A percentile compares a stretch with the other conserved stretches of the same genome.
These are phyloP conservation scores for Nasonovia ribisnigri DNA, from an alignment of 2,888 invertebrate species.

Conservation along the genomic window DNA sequence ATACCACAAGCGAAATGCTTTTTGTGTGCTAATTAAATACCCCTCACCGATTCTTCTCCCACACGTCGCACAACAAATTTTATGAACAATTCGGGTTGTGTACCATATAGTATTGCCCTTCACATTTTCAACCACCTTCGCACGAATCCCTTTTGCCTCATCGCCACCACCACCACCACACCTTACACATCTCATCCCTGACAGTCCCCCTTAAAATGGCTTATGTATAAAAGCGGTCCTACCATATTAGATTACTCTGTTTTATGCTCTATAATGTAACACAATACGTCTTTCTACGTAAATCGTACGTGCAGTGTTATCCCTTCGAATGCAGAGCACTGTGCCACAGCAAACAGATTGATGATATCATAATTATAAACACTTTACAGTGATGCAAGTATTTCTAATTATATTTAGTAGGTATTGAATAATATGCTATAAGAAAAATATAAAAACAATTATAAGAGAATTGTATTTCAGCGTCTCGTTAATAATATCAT, in stretches of 20 bases:
- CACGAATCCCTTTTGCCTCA: neutral
- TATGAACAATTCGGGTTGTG: conserved; percentile 30
- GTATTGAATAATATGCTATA: neutral
- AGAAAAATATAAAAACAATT: neutral
- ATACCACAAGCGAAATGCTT: conserved; percentile 14
- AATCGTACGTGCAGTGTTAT: neutral
- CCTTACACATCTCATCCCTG: neutral
- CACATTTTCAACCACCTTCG: conserved; percentile 38
- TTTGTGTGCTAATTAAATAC: conserved; percentile 42
- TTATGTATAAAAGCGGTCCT: conserved; percentile 25
- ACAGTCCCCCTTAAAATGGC: conserved; percentile 14
- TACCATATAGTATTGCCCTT: conserved; percentile 30
- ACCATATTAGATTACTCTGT: conserved; percentile 22
- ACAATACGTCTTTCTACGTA: conserved; percentile 24
- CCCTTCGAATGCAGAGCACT: neutral
- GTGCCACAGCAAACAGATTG: neutral
- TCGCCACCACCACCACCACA: neutral
- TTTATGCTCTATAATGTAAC: conserved; percentile 19
- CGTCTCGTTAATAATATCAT: neutral
- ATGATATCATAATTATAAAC: conserved; percentile 29
- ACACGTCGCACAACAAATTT: neutral
- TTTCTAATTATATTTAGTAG: neutral
- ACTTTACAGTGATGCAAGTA: neutral
- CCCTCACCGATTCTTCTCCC: neutral
- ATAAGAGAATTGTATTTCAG: neutral